Percentiles rank a stretch among this genome's conserved stretches.
Conservation (phyloP, 2,888 invertebrate species). For the Drosophila buzzatii region DNA sequence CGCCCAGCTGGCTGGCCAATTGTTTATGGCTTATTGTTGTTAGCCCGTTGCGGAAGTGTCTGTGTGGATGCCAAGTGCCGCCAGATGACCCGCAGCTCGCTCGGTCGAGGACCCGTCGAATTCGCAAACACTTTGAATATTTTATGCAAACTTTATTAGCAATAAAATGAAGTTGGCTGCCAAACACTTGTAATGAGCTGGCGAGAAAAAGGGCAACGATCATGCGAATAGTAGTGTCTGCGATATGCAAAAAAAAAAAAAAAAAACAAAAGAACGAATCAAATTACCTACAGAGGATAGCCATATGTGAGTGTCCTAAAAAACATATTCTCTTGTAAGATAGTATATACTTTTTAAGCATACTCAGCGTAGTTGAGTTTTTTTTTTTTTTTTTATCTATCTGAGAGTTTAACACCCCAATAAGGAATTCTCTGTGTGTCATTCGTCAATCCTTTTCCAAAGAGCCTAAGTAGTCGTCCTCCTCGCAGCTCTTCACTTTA, state of each 20-base stretch:
- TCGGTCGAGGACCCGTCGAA: conserved; percentile 15
- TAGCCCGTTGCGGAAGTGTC: conserved; percentile 22
- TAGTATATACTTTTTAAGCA: background rate
- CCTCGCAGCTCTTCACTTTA: too few relatives aligned
- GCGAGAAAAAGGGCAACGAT: conserved; percentile 18
- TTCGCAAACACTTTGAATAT: conserved; percentile 57
- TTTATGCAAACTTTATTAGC: conserved; percentile 64
- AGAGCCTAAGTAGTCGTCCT: too few relatives aligned
- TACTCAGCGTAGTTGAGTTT: background rate
- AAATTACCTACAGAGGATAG: background rate
- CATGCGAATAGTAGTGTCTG: background rate
- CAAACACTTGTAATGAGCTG: conserved; percentile 56
- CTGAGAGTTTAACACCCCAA: too few relatives aligned
- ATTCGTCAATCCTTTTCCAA: too few relatives aligned
- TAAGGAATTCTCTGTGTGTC: too few relatives aligned
- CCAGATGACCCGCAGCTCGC: conserved; percentile 14
- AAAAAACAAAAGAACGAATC: background rate
- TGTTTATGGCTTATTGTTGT: conserved; percentile 64
- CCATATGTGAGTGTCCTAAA: background rate
- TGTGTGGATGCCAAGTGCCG: conserved; percentile 15
- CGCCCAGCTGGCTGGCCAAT: conserved; percentile 48
- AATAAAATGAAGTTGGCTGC: conserved; percentile 53
- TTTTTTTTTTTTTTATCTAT: too few relatives aligned
- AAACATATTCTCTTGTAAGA: background rate
- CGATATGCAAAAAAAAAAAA: conserved; percentile 3